phyloP scores from a whole-genome alignment of 2,113 vertebrate species.

The Tachysurus vachellii region DNA sequence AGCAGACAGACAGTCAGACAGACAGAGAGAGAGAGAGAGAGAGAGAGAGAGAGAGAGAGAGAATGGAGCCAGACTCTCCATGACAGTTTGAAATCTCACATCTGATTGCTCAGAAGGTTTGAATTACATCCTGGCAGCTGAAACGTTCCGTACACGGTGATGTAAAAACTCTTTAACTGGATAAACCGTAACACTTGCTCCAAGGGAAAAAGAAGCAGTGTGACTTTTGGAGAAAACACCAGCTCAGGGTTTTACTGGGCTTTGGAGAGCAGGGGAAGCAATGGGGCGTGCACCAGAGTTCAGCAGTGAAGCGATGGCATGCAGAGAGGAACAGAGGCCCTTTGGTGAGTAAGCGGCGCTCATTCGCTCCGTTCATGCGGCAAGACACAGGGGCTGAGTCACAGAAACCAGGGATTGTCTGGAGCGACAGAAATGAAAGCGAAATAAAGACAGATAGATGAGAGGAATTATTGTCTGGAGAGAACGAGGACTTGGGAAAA shows the following conservation, averaged over 20 bases:
- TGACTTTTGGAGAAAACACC: neutral
- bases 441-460: slow-evolving; percentile 13
- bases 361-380: slow-evolving; percentile 38
- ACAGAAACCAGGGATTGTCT: slow-evolving; percentile 25
- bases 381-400: slow-evolving; percentile 33
- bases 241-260: neutral
- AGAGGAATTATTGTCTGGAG: slow-evolving; percentile 47
- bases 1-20: neutral
- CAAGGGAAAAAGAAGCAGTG: neutral
- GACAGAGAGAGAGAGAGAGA: neutral
- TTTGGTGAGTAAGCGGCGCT: slow-evolving; percentile 37
- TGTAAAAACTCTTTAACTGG: neutral
- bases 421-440: slow-evolving; percentile 12
- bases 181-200: neutral
- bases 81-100: neutral
- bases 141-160: neutral
- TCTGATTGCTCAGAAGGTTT: neutral
- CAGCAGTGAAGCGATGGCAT: neutral
- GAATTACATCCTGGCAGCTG: neutral
- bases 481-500: slow-evolving; percentile 14
- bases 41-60: no score
- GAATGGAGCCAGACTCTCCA: neutral
- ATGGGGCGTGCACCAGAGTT: neutral
- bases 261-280: neutral
- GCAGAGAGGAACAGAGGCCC: slow-evolving; percentile 10